phyloP scores from a whole-genome alignment of 2,113 vertebrate species.

The Xiphorhynchus elegans region DNA sequence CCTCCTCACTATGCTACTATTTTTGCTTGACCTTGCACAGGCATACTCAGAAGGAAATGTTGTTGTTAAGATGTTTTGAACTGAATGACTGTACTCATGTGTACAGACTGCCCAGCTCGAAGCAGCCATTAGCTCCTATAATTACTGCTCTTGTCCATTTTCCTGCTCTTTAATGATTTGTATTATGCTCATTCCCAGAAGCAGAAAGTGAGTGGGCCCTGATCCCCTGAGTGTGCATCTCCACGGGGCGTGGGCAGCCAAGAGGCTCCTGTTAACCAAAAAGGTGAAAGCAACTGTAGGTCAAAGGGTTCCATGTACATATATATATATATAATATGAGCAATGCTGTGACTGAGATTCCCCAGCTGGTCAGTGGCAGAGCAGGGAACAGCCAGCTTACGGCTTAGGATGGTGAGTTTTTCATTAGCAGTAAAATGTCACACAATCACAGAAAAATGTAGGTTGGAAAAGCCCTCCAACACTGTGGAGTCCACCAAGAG shows the following conservation, averaged over 20 bases:
- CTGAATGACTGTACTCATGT: neutral
- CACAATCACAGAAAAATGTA: rapidly evolving
- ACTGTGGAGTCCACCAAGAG: rapidly evolving
- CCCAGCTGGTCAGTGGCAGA: neutral
- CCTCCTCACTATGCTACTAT: neutral
- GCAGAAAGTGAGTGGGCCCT: neutral
- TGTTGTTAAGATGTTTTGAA: conserved; percentile 7
- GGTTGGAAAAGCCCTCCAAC: neutral
- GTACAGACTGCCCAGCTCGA: neutral
- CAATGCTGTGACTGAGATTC: rapidly evolving
- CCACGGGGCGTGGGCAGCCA: neutral
- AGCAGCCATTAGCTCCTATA: neutral
- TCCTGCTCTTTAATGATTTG: conserved; percentile 13
- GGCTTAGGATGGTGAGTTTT: neutral
- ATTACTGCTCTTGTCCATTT: conserved; percentile 26
- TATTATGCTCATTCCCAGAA: neutral
- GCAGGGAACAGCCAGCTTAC: neutral
- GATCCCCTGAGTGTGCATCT: rapidly evolving
- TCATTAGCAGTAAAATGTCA: neutral
- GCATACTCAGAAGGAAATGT: neutral
- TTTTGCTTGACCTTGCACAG: conserved; percentile 33
- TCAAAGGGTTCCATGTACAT: no score
- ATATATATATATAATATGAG: neutral
- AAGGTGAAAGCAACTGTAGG: neutral
- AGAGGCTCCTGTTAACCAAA: neutral